These are phyloP conservation scores for Hymenopus coronatus DNA, from an alignment of 2,888 invertebrate genomes.

Conservation along the genomic window DNA sequence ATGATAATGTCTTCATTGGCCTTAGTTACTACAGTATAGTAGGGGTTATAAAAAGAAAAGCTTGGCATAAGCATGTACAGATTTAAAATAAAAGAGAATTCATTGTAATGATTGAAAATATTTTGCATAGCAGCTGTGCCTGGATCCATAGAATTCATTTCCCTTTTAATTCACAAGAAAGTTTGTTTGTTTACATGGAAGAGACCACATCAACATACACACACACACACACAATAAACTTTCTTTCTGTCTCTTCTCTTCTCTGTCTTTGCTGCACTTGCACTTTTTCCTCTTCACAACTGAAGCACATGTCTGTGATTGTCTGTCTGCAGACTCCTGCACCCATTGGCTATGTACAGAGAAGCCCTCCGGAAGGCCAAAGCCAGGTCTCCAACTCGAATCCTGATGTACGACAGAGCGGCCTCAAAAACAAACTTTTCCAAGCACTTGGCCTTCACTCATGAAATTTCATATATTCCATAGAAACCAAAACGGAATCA, in stretches of 20 bases:
- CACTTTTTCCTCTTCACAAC: not conserved
- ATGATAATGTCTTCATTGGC: no score
- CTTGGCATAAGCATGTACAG: no score
- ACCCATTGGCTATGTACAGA: slow-evolving; percentile 42
- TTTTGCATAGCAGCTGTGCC: not conserved
- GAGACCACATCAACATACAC: not conserved
- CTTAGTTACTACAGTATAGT: no score
- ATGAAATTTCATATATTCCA: slow-evolving; percentile 17
- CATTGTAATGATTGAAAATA: no score
- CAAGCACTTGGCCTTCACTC: slow-evolving; percentile 70
- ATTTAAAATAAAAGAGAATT: no score
- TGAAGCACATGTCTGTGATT: slow-evolving; percentile 21
- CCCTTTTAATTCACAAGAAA: not conserved
- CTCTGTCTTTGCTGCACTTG: slow-evolving; percentile 15
- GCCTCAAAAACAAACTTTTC: slow-evolving; percentile 82
- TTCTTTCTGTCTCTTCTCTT: not conserved
- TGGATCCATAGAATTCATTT: not conserved
- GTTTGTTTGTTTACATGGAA: not conserved
- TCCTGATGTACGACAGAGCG: slow-evolving; percentile 61
- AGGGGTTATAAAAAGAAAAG: no score
- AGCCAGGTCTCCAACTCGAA: slow-evolving; percentile 10
- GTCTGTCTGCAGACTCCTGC: slow-evolving; percentile 40
- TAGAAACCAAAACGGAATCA: not conserved
- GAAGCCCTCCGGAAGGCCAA: slow-evolving; percentile 38
- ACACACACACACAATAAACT: not conserved